Conservation (phyloP, 2,888 invertebrate genomes). For the Platypus cylindrus region DNA sequence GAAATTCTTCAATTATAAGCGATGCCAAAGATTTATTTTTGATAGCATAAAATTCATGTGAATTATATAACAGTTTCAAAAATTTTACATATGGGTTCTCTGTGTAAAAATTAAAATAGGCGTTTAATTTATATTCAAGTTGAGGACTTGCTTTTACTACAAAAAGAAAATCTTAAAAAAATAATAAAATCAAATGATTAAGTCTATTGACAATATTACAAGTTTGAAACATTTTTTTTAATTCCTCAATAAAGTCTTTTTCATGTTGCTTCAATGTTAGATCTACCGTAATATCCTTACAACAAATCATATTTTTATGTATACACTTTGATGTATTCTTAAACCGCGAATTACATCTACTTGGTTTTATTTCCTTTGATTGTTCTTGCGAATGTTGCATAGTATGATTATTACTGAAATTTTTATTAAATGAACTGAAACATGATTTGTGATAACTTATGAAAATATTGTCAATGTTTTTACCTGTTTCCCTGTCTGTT, state of each 20-base stretch:
- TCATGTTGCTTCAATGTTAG: constrained; percentile 36
- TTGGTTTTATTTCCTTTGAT: too few species aligned
- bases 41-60: constrained; percentile 48
- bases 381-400: too few species aligned
- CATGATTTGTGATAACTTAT: too few species aligned
- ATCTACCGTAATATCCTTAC: constrained; percentile 32
- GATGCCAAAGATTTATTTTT: constrained; percentile 50
- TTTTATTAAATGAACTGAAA: too few species aligned
- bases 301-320: constrained; percentile 27
- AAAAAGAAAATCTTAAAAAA: constrained; percentile 12
- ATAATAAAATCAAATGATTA: background rate
- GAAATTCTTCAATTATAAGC: constrained; percentile 49
- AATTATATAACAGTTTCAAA: constrained; percentile 46
- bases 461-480: too few species aligned
- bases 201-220: constrained; percentile 18
- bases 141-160: constrained; percentile 33
- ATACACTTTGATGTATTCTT: constrained; percentile 25
- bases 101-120: constrained; percentile 27
- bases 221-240: constrained; percentile 30
- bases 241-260: constrained; percentile 35
- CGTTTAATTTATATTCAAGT: constrained; percentile 29
- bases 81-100: constrained; percentile 49
- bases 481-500: too few species aligned
- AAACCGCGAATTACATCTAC: too few species aligned
- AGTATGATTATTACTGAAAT: too few species aligned